Conservation (phyloP, 2,888 invertebrate species). For the Trimorus sp. region DNA sequence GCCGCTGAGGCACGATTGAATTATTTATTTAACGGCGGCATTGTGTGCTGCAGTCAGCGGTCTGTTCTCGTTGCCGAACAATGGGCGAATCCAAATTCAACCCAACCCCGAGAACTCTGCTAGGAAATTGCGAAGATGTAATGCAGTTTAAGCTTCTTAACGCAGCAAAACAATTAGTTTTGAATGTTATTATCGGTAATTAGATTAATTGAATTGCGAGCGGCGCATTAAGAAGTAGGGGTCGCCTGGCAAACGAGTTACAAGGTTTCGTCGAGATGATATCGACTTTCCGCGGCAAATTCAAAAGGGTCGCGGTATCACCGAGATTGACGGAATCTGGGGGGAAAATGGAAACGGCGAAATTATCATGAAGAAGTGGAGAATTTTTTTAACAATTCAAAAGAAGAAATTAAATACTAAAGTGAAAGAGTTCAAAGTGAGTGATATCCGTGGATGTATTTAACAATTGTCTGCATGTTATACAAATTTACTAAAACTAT, state of each 20-base stretch:
- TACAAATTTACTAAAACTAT: too few relatives aligned
- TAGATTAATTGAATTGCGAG: conserved; percentile 28
- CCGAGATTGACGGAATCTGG: too few relatives aligned
- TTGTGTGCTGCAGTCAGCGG: conserved; percentile 10
- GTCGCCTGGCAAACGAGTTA: neutral
- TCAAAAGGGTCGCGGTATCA: neutral
- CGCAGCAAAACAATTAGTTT: conserved; percentile 29
- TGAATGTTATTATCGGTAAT: conserved; percentile 32
- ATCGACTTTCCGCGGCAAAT: conserved; percentile 4
- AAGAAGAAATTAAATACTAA: too few relatives aligned
- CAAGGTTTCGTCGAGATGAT: conserved; percentile 17
- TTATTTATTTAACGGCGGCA: conserved; percentile 15
- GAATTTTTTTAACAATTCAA: too few relatives aligned
- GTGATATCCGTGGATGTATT: too few relatives aligned
- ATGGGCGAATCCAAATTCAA: conserved; percentile 24
- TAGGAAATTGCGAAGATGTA: neutral
- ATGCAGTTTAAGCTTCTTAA: conserved; percentile 27
- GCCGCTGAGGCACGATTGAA: neutral
- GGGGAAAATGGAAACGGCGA: too few relatives aligned
- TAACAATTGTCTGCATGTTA: too few relatives aligned
- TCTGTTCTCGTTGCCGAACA: conserved; percentile 25
- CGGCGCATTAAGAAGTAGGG: neutral
- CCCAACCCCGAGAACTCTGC: neutral
- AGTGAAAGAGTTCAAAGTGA: too few relatives aligned
- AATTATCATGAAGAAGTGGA: too few relatives aligned